phyloP scores from a whole-genome alignment of 2,797 vertebrate genomes.

The Carduelis carduelis region DNA sequence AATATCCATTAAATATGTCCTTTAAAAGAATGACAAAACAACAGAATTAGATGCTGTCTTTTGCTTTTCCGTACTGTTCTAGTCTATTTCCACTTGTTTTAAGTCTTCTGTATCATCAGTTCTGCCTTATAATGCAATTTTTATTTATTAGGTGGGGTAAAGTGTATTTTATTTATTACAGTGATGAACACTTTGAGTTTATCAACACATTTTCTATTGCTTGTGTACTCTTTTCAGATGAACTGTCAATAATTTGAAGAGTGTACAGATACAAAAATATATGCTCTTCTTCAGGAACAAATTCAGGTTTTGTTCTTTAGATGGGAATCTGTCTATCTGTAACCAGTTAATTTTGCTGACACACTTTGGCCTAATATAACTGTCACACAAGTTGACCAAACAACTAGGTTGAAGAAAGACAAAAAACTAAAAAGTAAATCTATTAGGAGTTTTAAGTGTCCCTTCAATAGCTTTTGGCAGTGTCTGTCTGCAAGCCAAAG shows the following conservation, averaged over 20 bases:
- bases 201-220: background rate
- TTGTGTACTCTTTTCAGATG: background rate
- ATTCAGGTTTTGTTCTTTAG: background rate
- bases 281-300: background rate
- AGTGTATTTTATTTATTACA: background rate
- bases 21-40: background rate
- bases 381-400: background rate
- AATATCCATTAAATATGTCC: background rate
- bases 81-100: background rate
- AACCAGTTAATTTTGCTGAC: background rate
- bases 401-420: background rate
- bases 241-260: background rate
- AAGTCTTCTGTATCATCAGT: background rate
- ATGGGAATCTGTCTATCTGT: background rate
- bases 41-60: background rate
- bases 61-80: background rate
- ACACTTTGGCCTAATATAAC: background rate
- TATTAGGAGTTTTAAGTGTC: background rate
- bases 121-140: background rate
- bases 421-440: background rate
- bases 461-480: background rate
- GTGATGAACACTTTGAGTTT: fast-evolving
- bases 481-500: background rate
- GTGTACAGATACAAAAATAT: background rate
- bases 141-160: background rate